Base-by-base conservation (phyloP, 1,140 invertebrate species). In the Zeugodacus cucurbitae region DNA sequence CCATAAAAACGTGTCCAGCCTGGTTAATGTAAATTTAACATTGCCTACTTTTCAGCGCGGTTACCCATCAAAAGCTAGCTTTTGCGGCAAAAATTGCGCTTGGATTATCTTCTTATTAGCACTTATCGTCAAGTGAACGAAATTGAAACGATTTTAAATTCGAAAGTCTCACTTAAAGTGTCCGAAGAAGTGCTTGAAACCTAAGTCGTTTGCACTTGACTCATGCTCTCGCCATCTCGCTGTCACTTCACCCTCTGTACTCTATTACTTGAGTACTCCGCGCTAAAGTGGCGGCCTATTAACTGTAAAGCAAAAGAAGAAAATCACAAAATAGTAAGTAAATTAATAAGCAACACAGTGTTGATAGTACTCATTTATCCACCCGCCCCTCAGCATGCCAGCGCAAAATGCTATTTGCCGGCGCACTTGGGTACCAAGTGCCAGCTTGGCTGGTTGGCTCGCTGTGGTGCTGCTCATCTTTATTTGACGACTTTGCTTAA, bases 401-500 rank as follows among this genome's bases (percentile, higher is more conserved):
- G 20, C 0, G 17, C 74, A 82, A 48, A 37, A 82, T 54, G 14
- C 41, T 44, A 41, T 17, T 41, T 74, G n/a, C 37, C n/a, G 64
- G 29, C 4, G 10, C 41, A 82, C n/a, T 82, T 54, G 74, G 26
- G 11, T 29, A 82, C n/a, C n/a, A 26, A n/a, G 22, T 70, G n/a
- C 14, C 20, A 17, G 48, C 17, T 17, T 17, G 22, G 58, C 26
- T 62, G 58, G 1, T n/a, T 26, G 58, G 22, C n/a, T 82, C 17
- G n/a, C n/a, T 82, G 41, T 20, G 7, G 41, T 26, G 37, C 32
- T 74, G 44, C n/a, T 82, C 74, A 82, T 82, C 41, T 44, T 82
- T 82, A 82, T 82, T 82, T 82, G 74, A 44, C 22, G 41, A 48
- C 74, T 82, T 82, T 82, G n/a, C 74, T 82, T 82, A 82, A 82